phyloP scores from a whole-genome alignment of 2,113 vertebrate genomes.

The Elephantulus edwardii region DNA sequence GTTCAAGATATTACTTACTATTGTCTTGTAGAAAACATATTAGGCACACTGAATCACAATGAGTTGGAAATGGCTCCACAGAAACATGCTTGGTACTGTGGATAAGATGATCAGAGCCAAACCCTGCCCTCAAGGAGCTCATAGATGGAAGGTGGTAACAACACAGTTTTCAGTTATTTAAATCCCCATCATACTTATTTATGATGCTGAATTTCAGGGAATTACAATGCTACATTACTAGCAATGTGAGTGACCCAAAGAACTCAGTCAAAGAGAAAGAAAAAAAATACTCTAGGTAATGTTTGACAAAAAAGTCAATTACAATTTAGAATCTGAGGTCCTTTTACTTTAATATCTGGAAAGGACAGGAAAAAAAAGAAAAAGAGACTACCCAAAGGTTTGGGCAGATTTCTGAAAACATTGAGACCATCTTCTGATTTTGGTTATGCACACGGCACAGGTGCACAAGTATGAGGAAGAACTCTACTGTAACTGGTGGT shows the following conservation, averaged over 20 bases:
- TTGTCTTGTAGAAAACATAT: background rate
- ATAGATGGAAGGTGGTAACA: background rate
- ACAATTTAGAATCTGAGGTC: background rate
- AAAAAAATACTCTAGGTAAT: background rate
- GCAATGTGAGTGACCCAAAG: background rate
- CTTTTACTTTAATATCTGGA: background rate
- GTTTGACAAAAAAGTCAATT: background rate
- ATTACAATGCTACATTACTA: background rate
- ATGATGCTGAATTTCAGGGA: background rate
- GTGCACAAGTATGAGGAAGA: background rate
- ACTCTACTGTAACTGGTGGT: background rate
- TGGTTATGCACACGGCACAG: background rate
- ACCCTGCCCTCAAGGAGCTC: background rate
- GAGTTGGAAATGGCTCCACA: background rate
- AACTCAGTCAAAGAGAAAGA: background rate
- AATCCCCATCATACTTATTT: background rate
- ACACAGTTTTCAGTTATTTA: too few relatives aligned
- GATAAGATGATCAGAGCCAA: background rate
- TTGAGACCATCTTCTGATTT: background rate
- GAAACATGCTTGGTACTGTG: background rate
- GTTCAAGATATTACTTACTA: slow-evolving; percentile 2
- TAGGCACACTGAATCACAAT: background rate
- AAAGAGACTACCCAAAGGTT: slow-evolving; percentile 15
- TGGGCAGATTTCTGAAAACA: background rate
- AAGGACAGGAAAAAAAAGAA: slow-evolving; percentile 30